These are phyloP conservation scores for Seira musarum DNA, from an alignment of 2,888 invertebrate genomes.

Conservation along the genomic window DNA sequence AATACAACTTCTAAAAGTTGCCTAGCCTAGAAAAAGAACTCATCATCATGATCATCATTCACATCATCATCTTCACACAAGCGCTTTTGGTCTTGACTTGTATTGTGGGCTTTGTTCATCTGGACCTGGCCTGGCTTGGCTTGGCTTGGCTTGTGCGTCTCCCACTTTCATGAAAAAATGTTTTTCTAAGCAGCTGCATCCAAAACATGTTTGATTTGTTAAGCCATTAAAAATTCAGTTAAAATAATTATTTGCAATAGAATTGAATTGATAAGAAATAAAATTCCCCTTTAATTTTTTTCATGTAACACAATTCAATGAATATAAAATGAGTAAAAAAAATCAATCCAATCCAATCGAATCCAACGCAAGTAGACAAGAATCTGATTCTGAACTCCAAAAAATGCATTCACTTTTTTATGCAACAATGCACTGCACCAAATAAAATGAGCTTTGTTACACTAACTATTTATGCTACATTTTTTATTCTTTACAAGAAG, in stretches of 20 bases:
- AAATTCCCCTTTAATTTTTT: conserved; percentile 1
- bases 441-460: conserved; percentile 17
- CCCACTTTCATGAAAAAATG: conserved; percentile 3
- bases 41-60: no score
- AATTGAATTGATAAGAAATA: neutral
- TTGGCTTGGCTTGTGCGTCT: neutral
- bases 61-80: neutral
- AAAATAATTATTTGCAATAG: conserved; percentile 8
- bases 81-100: neutral
- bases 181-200: neutral
- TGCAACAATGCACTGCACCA: conserved; percentile 22
- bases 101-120: conserved; percentile 13
- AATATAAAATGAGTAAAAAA: conserved; percentile 13
- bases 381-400: conserved; percentile 4
- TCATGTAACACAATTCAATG: conserved; percentile 2
- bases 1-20: no score
- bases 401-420: conserved; percentile 22
- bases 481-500: conserved; percentile 9
- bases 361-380: neutral
- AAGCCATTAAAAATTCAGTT: neutral
- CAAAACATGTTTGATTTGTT: no score
- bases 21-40: no score
- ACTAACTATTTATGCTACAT: neutral
- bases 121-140: conserved; percentile 8
- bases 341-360: conserved; percentile 14